Evolutionary conservation across 2,797 vertebrate species (phyloP).

Genomic region (Rhincodon typus): DNA sequence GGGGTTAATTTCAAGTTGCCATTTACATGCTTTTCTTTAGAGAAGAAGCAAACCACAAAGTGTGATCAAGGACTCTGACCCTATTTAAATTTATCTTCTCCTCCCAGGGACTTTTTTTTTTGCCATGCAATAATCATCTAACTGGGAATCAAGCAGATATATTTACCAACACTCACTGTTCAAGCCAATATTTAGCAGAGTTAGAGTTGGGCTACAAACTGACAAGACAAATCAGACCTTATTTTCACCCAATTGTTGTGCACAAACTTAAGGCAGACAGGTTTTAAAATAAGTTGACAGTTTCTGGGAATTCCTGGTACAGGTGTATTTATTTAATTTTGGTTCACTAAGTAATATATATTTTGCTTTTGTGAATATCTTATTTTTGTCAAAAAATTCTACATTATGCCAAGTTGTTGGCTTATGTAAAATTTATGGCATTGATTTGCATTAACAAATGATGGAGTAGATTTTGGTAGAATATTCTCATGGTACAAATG

Average conservation of each 20-base stretch:
- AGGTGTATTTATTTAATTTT: background rate
- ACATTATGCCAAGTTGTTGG: background rate
- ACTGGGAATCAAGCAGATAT: background rate
- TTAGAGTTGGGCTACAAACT: background rate
- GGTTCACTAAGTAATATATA: background rate
- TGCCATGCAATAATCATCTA: background rate
- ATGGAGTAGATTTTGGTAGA: background rate
- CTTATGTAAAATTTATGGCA: background rate
- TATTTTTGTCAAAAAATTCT: background rate
- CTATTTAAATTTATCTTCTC: background rate
- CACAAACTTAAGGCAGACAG: background rate
- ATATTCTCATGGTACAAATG: background rate
- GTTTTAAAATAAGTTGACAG: background rate
- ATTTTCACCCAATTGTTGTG: background rate
- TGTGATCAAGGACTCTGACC: background rate
- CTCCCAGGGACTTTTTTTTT: background rate
- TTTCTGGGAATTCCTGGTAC: background rate
- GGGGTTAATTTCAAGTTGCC: background rate
- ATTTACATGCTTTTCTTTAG: background rate
- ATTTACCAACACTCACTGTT: background rate
- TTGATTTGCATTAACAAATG: background rate
- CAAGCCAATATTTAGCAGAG: background rate
- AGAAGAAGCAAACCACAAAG: background rate
- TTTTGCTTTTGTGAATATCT: background rate
- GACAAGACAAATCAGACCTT: background rate